Percentiles rank a stretch among this genome's conserved stretches.
Evolutionary conservation across 1,140 invertebrate genomes (phyloP).

Genomic region (Neodiprion lecontei): DNA sequence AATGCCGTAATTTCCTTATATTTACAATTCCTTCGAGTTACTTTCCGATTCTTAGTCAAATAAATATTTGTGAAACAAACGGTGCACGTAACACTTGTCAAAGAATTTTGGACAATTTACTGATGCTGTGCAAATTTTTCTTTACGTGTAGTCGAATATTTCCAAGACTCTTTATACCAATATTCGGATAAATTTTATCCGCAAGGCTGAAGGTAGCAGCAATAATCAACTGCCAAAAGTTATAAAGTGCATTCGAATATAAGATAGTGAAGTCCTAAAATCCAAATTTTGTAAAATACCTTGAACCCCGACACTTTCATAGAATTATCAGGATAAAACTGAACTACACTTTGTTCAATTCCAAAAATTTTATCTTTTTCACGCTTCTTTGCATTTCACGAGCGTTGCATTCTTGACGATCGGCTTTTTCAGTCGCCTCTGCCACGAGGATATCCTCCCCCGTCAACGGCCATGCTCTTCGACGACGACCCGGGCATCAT

Average conservation of each 20-base stretch:
- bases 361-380: constrained; percentile 10
- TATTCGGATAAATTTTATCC: too few relatives aligned
- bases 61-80: too few relatives aligned
- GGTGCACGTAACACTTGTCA: too few relatives aligned
- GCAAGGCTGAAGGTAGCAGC: background rate
- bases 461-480: constrained; percentile 77
- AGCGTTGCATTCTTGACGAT: background rate
- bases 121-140: too few relatives aligned
- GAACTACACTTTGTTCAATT: background rate
- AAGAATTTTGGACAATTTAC: too few relatives aligned
- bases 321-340: too few relatives aligned
- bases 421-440: constrained; percentile 68
- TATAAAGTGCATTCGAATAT: constrained; percentile 15
- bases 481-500: constrained; percentile 97
- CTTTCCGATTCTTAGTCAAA: background rate
- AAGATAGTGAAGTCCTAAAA: too few relatives aligned
- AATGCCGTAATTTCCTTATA: background rate
- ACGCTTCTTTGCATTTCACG: constrained; percentile 20
- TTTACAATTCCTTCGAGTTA: background rate
- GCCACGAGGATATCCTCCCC: constrained; percentile 75
- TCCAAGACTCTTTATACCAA: too few relatives aligned
- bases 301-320: too few relatives aligned
- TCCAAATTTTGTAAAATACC: too few relatives aligned
- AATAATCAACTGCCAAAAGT: constrained; percentile 23
- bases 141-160: background rate